Evolutionary conservation across 2,797 vertebrate species (phyloP).

Genomic region (Sebastes baramenuke): DNA sequence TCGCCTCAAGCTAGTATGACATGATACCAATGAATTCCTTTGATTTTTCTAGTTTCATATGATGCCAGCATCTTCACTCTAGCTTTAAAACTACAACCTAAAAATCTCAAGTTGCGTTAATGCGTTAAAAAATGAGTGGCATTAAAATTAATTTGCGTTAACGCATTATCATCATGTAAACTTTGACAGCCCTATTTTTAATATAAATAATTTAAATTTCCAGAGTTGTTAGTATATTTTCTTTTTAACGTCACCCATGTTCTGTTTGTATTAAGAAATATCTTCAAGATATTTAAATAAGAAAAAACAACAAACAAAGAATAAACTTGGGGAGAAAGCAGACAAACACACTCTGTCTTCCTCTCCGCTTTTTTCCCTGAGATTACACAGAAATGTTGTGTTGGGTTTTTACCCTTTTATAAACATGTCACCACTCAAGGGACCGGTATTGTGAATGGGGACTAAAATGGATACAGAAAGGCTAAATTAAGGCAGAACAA

Average conservation of each 20-base stretch:
- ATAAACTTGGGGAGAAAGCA: not conserved
- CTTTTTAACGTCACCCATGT: not conserved
- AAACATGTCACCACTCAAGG: slow-evolving; percentile 46
- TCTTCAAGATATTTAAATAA: not conserved
- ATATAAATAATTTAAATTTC: not conserved
- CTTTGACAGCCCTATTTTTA: not conserved
- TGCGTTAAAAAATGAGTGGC: too few species aligned
- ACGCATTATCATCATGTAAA: too few species aligned
- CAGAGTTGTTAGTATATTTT: not conserved
- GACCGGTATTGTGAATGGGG: slow-evolving; percentile 22
- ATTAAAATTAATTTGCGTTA: too few species aligned
- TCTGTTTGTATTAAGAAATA: not conserved
- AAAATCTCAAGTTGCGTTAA: too few species aligned
- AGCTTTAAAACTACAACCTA: too few species aligned
- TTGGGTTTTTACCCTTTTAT: slow-evolving; percentile 28
- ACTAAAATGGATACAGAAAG: slow-evolving; percentile 41
- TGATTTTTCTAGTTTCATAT: too few species aligned
- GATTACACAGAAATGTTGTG: slow-evolving; percentile 30
- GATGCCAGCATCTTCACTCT: too few species aligned
- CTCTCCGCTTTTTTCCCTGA: not conserved
- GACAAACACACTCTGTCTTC: not conserved
- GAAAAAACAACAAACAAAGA: not conserved
- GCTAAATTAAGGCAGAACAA: slow-evolving; percentile 48
- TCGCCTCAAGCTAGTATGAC: too few species aligned
- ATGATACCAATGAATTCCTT: too few species aligned